Evolutionary conservation across 2,888 invertebrate species (phyloP).

Genomic region (Amphimallon solstitiale): DNA sequence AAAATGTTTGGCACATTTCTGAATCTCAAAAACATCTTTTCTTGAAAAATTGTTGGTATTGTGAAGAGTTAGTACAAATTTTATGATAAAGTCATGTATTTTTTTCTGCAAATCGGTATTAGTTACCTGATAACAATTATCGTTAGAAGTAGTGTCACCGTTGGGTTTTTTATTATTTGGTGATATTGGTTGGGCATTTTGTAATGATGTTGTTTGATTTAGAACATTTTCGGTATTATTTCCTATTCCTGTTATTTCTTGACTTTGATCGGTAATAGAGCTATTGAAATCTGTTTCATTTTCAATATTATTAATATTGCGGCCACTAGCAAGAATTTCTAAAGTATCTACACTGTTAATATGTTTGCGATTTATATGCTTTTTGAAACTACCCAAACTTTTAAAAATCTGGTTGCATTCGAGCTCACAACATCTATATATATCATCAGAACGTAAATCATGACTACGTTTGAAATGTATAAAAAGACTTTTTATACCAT

Average conservation of each 20-base stretch:
- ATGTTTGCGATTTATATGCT: slow-evolving; percentile 33
- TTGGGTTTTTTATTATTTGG: neutral
- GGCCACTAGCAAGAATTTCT: no score
- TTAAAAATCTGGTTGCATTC: no score
- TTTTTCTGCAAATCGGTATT: no score
- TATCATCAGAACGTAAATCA: no score
- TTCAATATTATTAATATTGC: neutral
- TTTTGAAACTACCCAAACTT: slow-evolving; percentile 38
- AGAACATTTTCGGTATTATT: no score
- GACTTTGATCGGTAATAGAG: neutral
- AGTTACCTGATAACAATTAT: no score
- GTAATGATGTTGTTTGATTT: neutral
- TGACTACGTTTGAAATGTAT: no score
- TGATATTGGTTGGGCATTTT: neutral
- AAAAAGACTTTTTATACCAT: no score
- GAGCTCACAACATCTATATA: no score
- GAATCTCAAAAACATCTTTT: slow-evolving; percentile 40
- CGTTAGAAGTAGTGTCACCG: no score
- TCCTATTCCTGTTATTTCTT: neutral
- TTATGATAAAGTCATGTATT: slow-evolving; percentile 6
- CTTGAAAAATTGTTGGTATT: slow-evolving; percentile 40
- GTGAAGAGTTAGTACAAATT: slow-evolving; percentile 28
- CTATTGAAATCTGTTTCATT: neutral
- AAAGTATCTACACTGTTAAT: no score
- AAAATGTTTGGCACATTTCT: slow-evolving; percentile 13